These are phyloP conservation scores for Syngnathus typhle DNA, from an alignment of 2,113 vertebrate genomes.

Conservation along the genomic window DNA sequence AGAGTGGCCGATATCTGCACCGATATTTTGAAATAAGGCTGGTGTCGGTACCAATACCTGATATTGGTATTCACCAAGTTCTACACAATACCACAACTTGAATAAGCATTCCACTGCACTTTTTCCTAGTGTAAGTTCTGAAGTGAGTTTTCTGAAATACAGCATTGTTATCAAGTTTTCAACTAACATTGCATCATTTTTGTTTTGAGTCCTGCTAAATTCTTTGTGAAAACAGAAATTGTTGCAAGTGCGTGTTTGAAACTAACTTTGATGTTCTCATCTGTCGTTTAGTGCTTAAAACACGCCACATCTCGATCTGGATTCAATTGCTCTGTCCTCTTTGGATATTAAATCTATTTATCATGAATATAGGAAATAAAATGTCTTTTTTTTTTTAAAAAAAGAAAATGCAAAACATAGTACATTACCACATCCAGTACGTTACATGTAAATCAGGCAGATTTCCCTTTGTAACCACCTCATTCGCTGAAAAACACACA, in stretches of 20 bases:
- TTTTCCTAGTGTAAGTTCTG: not conserved
- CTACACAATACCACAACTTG: no score
- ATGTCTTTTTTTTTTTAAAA: not conserved
- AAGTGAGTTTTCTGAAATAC: not conserved
- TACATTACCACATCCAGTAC: not conserved
- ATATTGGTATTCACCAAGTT: no score
- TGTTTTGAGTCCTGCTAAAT: not conserved
- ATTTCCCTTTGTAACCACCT: conserved; percentile 2
- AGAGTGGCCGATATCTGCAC: no score
- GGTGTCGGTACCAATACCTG: no score
- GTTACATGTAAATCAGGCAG: conserved; percentile 12
- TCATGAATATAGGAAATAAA: not conserved
- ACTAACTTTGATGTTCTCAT: not conserved
- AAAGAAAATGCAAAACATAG: not conserved
- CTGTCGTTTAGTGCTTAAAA: not conserved
- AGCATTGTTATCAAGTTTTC: not conserved
- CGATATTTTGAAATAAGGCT: no score
- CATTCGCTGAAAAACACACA: not conserved
- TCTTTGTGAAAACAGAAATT: not conserved
- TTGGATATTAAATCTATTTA: not conserved
- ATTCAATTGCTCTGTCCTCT: not conserved
- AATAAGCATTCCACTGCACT: not conserved
- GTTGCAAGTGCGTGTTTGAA: not conserved
- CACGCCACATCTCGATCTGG: not conserved
- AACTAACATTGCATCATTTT: not conserved